phyloP scores from a whole-genome alignment of 2,113 vertebrate species.

The Microcebus lehilahytsara region DNA sequence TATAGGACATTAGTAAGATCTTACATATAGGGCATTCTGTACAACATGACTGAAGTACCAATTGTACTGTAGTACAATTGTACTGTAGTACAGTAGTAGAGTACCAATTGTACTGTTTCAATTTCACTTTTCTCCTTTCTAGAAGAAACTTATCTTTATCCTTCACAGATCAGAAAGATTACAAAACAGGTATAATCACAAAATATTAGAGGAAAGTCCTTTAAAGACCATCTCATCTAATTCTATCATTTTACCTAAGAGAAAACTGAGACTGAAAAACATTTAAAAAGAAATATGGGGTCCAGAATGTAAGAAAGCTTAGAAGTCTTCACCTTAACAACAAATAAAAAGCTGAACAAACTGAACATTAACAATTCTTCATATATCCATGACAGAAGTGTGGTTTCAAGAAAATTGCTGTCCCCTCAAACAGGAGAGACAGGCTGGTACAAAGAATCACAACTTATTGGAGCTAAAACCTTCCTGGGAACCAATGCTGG shows the following conservation, averaged over 20 bases:
- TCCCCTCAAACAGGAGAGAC: neutral
- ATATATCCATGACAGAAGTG: neutral
- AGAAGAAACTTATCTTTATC: neutral
- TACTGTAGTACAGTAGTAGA: neutral
- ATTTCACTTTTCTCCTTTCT: neutral
- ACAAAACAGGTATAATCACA: neutral
- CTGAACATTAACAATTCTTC: neutral
- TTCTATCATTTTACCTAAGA: neutral
- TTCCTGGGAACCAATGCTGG: neutral
- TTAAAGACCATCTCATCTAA: neutral
- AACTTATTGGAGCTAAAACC: neutral
- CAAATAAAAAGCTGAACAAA: neutral
- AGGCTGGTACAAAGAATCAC: neutral
- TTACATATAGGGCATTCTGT: neutral
- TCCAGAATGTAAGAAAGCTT: neutral
- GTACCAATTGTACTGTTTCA: neutral
- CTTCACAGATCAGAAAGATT: neutral
- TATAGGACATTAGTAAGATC: no score
- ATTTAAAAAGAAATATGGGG: neutral
- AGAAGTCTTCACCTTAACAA: neutral
- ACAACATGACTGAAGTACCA: neutral
- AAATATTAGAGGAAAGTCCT: neutral
- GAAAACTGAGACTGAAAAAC: neutral
- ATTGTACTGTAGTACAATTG: neutral
- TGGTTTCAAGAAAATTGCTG: neutral